Conservation (phyloP, 2,113 vertebrate species). For the Brachirus orientalis region DNA sequence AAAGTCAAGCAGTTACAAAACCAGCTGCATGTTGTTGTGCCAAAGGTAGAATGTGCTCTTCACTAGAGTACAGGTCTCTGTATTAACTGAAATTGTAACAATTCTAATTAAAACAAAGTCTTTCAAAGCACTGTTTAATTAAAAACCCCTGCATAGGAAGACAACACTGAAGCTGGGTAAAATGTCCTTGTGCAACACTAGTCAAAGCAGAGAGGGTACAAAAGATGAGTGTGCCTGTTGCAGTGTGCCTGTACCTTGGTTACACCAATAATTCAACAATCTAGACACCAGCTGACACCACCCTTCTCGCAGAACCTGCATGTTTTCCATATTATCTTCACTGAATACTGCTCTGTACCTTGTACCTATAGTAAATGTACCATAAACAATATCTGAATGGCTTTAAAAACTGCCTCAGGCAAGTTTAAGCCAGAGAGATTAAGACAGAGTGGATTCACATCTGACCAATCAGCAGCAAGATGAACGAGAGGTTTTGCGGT, state of each 20-base stretch:
- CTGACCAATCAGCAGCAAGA: slow-evolving; percentile 86
- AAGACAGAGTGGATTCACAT: slow-evolving; percentile 26
- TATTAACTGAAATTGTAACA: slow-evolving; percentile 9
- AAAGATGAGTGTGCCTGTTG: slow-evolving; percentile 31
- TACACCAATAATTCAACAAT: slow-evolving; percentile 35
- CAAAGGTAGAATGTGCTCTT: slow-evolving; percentile 46
- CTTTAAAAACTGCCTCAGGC: slow-evolving; percentile 26
- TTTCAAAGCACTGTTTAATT: slow-evolving; percentile 32
- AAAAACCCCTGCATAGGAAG: slow-evolving; percentile 34
- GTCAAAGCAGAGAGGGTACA: slow-evolving; percentile 48
- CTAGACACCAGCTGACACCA: slow-evolving; percentile 22
- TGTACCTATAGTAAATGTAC: slow-evolving; percentile 45
- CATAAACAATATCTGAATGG: slow-evolving; percentile 38
- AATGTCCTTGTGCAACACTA: slow-evolving; percentile 49
- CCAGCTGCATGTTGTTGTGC: slow-evolving; percentile 5
- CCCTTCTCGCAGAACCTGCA: slow-evolving; percentile 28
- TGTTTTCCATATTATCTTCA: slow-evolving; percentile 38
- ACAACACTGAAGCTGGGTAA: slow-evolving; percentile 32
- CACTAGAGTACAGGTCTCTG: slow-evolving; percentile 7
- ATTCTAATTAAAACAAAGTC: slow-evolving; percentile 38
- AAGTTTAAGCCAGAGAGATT: slow-evolving; percentile 37
- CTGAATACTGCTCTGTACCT: slow-evolving; percentile 25
- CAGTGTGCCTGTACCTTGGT: slow-evolving; percentile 46
- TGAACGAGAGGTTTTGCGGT: slow-evolving; percentile 86
- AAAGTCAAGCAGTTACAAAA: slow-evolving; percentile 9